A percentile compares a stretch with the other conserved stretches of the same genome.
Conservation (phyloP, 1,140 invertebrate genomes). For the Coptotermes formosanus region DNA sequence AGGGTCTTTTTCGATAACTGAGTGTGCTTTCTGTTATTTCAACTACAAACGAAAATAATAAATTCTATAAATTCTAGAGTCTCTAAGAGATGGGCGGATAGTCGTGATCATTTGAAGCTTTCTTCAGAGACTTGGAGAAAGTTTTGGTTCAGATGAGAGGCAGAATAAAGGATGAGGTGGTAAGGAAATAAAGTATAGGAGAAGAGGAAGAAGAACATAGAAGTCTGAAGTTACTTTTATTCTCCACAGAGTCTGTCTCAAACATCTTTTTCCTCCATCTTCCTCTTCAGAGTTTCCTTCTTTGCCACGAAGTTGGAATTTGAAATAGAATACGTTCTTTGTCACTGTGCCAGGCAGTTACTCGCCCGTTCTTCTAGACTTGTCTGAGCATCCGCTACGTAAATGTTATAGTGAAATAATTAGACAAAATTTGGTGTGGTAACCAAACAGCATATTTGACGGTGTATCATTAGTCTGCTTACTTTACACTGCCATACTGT, state of each 20-base stretch:
- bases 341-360: background rate
- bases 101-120: background rate
- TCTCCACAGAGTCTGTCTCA: background rate
- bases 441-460: no score
- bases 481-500: no score
- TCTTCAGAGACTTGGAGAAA: background rate
- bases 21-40: background rate
- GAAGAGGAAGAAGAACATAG: background rate
- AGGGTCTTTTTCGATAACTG: background rate
- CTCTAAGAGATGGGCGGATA: background rate
- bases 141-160: background rate
- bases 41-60: background rate
- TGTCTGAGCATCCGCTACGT: no score
- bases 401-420: no score
- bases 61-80: background rate
- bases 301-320: background rate
- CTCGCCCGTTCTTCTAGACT: background rate
- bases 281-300: background rate
- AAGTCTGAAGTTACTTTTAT: background rate
- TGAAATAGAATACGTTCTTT: constrained; percentile 4
- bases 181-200: background rate
- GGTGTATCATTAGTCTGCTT: no score
- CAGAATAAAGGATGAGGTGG: constrained; percentile 11
- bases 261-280: background rate
- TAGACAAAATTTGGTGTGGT: no score